phyloP scores from a whole-genome alignment of 2,888 invertebrate species.

The Chrysomela aeneicollis region DNA sequence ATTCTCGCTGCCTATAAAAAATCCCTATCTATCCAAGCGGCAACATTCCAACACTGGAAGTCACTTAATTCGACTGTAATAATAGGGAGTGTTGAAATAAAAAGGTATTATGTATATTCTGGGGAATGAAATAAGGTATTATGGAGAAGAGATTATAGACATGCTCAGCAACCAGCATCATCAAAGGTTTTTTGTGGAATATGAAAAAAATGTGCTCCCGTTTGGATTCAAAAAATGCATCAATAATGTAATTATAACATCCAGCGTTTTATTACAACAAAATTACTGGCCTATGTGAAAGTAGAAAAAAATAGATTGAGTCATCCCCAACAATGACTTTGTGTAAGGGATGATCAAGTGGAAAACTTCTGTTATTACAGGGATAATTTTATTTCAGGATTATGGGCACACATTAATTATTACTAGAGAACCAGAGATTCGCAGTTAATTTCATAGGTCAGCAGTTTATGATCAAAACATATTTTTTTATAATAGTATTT shows the following conservation, averaged over 20 bases:
- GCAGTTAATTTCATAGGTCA: too few species aligned
- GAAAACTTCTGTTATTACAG: too few species aligned
- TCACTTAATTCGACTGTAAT: slow-evolving; percentile 39
- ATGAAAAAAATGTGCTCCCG: slow-evolving; percentile 1
- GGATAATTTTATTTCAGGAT: too few species aligned
- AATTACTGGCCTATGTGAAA: too few species aligned
- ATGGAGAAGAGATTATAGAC: slow-evolving; percentile 23
- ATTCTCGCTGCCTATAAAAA: slow-evolving; percentile 33
- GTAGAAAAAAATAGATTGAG: too few species aligned
- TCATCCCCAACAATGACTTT: too few species aligned
- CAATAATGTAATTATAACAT: neutral
- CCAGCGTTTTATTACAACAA: neutral
- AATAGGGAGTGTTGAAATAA: slow-evolving; percentile 32
- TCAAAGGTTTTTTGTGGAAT: neutral
- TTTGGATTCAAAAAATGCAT: neutral
- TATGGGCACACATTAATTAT: too few species aligned
- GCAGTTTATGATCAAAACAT: too few species aligned
- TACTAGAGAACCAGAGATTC: too few species aligned
- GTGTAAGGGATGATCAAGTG: too few species aligned
- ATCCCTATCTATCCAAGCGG: slow-evolving; percentile 30
- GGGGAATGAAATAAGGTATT: slow-evolving; percentile 13
- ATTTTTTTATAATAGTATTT: too few species aligned
- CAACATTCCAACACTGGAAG: slow-evolving; percentile 42
- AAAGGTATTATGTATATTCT: slow-evolving; percentile 29
- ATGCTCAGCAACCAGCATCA: neutral